Evolutionary conservation across 1,140 invertebrate species (phyloP).

Genomic region (Ceratoteleas bidentatus): DNA sequence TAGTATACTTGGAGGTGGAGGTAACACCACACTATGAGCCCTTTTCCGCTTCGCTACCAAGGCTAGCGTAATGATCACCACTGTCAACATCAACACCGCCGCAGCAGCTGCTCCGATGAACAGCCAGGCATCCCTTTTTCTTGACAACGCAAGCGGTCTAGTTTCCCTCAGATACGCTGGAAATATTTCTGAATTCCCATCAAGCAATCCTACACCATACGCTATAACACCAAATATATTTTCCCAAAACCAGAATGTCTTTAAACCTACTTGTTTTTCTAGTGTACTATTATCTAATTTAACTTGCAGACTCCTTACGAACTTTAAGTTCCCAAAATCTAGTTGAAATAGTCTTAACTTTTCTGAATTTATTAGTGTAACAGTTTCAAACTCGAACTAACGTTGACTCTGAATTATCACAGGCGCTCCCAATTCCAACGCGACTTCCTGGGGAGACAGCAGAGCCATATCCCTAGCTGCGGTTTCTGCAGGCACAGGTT

Average conservation of each 20-base stretch:
- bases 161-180: conserved; percentile 87
- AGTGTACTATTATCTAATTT: too few species aligned
- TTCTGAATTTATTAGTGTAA: background rate
- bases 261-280: too few species aligned
- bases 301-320: too few species aligned
- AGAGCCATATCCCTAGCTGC: conserved; percentile 90
- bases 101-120: conserved; percentile 84
- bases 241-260: too few species aligned
- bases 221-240: too few species aligned
- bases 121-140: conserved; percentile 84
- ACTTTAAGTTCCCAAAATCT: background rate
- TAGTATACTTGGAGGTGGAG: conserved; percentile 70
- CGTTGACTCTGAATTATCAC: conserved; percentile 92
- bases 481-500: conserved; percentile 88
- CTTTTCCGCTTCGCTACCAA: conserved; percentile 83
- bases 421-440: conserved; percentile 86
- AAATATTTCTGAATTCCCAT: background rate
- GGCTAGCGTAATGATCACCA: conserved; percentile 84
- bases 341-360: background rate
- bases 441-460: conserved; percentile 87
- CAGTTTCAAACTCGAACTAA: conserved; percentile 81
- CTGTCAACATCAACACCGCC: conserved; percentile 84
- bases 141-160: conserved; percentile 84
- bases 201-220: background rate
- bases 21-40: conserved; percentile 71